These are phyloP conservation scores for Pachliopta kotzebuea DNA, from an alignment of 2,888 invertebrate genomes.

Conservation along the genomic window DNA sequence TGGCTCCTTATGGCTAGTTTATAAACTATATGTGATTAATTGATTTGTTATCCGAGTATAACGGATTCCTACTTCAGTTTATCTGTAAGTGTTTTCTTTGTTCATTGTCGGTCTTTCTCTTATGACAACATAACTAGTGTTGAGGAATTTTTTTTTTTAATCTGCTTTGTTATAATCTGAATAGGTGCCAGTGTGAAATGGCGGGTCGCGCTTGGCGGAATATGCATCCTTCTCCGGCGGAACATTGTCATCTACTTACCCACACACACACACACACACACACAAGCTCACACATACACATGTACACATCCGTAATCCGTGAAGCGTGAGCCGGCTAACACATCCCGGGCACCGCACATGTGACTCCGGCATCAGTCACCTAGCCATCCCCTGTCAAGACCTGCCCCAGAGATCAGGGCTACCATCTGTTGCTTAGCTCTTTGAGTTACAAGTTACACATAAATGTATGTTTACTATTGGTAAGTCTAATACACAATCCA, in stretches of 20 bases:
- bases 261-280: constrained; percentile 9
- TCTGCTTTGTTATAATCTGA: not conserved
- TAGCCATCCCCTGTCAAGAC: constrained; percentile 29
- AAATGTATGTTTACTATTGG: not conserved
- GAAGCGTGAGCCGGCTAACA: constrained; percentile 24
- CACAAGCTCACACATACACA: not conserved
- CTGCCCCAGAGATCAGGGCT: constrained; percentile 24
- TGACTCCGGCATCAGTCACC: constrained; percentile 34
- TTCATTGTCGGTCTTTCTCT: too few relatives aligned
- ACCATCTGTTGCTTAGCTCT: not conserved
- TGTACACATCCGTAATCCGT: constrained; percentile 1
- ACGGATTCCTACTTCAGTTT: too few relatives aligned
- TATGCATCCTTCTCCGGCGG: constrained; percentile 16
- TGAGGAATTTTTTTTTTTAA: not conserved
- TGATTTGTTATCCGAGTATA: too few relatives aligned
- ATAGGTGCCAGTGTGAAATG: not conserved
- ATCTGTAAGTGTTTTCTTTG: too few relatives aligned
- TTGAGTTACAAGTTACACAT: not conserved
- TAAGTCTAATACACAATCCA: too few relatives aligned
- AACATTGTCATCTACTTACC: constrained; percentile 23
- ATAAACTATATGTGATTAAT: too few relatives aligned
- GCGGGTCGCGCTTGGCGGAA: not conserved
- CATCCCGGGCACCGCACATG: constrained; percentile 30
- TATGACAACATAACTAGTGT: too few relatives aligned
- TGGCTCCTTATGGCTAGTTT: too few relatives aligned